Percentiles rank a stretch among this genome's conserved stretches.
These are phyloP conservation scores for Leucophora obtusa DNA, from an alignment of 2,888 invertebrate species.

Conservation along the genomic window DNA sequence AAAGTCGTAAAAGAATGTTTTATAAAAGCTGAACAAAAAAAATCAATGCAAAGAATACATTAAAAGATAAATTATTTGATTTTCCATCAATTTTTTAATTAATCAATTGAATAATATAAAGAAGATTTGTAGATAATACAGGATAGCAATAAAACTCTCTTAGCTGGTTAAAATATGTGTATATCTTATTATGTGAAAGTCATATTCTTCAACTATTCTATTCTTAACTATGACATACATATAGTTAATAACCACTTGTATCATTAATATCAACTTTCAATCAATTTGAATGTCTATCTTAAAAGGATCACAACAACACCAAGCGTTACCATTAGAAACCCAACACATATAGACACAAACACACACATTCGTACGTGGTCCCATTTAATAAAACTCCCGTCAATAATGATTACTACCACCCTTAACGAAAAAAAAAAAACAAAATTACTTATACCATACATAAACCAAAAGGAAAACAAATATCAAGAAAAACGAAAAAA, in stretches of 20 bases:
- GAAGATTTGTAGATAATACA: too few relatives aligned
- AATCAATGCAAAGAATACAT: too few relatives aligned
- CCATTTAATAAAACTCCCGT: not conserved
- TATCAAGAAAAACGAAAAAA: not conserved
- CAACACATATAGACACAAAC: not conserved
- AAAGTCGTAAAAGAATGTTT: too few relatives aligned
- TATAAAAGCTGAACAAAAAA: too few relatives aligned
- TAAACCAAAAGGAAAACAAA: slow-evolving; percentile 3
- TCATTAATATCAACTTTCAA: slow-evolving; percentile 4
- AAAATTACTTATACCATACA: slow-evolving; percentile 1
- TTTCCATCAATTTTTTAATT: too few relatives aligned
- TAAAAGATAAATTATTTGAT: too few relatives aligned
- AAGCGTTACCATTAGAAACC: not conserved
- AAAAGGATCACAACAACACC: not conserved
- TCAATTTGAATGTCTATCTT: not conserved
- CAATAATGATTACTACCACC: not conserved
- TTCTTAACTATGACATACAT: not conserved
- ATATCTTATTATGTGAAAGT: not conserved
- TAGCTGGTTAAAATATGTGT: too few relatives aligned
- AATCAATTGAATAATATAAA: too few relatives aligned
- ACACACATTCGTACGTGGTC: not conserved
- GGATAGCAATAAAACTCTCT: too few relatives aligned
- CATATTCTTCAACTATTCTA: not conserved
- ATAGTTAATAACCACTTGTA: slow-evolving; percentile 15
- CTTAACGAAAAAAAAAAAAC: not conserved